Evolutionary conservation across 2,888 invertebrate species (phyloP), one percentile per base, ranked within the genome.

Genomic region (Andrena bicolor): DNA sequence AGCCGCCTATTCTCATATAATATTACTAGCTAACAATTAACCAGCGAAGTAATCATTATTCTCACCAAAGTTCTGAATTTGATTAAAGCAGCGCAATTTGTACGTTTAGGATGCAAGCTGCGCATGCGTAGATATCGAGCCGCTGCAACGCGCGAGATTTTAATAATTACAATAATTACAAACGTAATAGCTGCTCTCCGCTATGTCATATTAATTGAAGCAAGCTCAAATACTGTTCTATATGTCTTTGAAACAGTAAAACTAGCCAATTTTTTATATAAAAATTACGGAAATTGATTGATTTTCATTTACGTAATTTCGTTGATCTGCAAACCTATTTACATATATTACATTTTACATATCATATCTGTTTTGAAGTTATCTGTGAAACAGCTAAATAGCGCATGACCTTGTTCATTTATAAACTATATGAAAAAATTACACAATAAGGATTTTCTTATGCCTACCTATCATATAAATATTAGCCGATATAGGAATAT

Each of bases 61-160:
- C 5, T 16, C 0, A 35, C 2, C n/a, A 78, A 6, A 70, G 82
- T 82, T 69, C 41, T 53, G 58, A 69, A 72, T 69, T 80, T 86
- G 82, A 84, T 51, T 69, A 56, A 20, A 82, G 80, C 58, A 63
- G 74, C 81, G 76, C 63, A 66, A 61, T 26, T 76, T 77, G 49
- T 63, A 61, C 53, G 41, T 51, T 16, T 26, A 10, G 2, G 32
- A 70, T 56, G 20, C 5, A 1, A 49, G 35, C 7, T 65, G 74
- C 35, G 78, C 85, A 66, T 78, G 84, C 85, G 80, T 65, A 2
- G 35, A n/a, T 63, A 28, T 4, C 58, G 56, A 41, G 71, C 68
- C 76, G 68, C 72, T 77, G 58, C 20, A 16, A 23, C 30, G 28
- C 75, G 66, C 73, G 13, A 74, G 23, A 60, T 56, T 72, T 65